Evolutionary conservation across 2,797 vertebrate genomes (phyloP), one percentile per base, ranked within the genome.

Genomic region (Avahi laniger): DNA sequence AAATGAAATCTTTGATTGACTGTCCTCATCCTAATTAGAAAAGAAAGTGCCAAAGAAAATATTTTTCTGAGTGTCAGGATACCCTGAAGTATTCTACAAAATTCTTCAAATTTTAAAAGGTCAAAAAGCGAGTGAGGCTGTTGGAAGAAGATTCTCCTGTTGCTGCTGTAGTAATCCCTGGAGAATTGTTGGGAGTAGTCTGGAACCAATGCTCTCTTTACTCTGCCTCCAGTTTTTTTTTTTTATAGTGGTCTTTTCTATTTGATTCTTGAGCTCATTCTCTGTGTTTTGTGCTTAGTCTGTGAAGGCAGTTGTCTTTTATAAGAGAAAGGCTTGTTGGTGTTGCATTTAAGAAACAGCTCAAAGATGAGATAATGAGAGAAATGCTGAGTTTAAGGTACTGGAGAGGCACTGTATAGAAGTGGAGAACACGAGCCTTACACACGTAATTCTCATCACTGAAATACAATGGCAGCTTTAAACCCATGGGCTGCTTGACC

Each of bases 1-100:
- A 98, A 98, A 59, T 99, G 98, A 99, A 93, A 79, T 70, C 33
- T 48, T 82, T 67, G 65, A 50, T 46, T 82, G 83, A 78, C 52
- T 81, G 33, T 89, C 41, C 91, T 41, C 76, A 94, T 73, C 72
- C 46, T 90, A 93, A 92, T 46, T 59, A 81, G 38, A 96, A 93
- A 30, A 91, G 65, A 87, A 94, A 93, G 48, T 97, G 94, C 96
- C 95, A 97, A 96, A 95, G 96, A 89, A 94, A 96, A 50, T 93
- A 43, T 78, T 94, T 93, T 76, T 86, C 87, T 26, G 54, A 52
- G 89, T 81, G 15, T 79, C 91, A 85, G n/a, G 86, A 85, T 35
- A 14, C 67, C 84, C 65, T 82, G 26, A 82, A 93, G 86, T 91
- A 81, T 89, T 92, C 75, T 57, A 50, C 33, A 75, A 69, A 80